Conservation (phyloP, 2,113 vertebrate species). For the Haliaeetus leucogaster region DNA sequence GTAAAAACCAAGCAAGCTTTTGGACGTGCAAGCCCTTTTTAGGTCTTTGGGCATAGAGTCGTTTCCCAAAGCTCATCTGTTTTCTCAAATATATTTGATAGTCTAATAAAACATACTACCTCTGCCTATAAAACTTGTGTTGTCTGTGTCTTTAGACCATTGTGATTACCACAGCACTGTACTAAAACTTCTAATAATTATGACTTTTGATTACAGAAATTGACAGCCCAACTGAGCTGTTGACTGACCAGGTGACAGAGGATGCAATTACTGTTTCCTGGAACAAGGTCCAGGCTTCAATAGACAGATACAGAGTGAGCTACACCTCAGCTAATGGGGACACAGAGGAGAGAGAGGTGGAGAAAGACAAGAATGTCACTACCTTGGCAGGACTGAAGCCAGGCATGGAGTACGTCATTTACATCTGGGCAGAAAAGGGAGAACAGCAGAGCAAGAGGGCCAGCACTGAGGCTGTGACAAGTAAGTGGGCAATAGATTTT, state of each 20-base stretch:
- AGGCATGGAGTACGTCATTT: constrained; percentile 69
- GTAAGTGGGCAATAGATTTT: constrained; percentile 34
- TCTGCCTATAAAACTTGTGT: background rate
- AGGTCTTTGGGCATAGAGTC: background rate
- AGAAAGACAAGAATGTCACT: constrained; percentile 66
- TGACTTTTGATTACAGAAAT: constrained; percentile 21
- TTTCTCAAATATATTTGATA: background rate
- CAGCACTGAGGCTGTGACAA: constrained; percentile 70
- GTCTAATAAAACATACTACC: background rate
- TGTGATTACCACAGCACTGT: background rate
- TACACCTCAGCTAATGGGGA: constrained; percentile 76
- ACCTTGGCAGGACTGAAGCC: constrained; percentile 73
- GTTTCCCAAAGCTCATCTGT: background rate
- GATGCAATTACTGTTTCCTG: constrained; percentile 77
- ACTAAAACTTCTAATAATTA: background rate
- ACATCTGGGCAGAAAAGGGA: constrained; percentile 79
- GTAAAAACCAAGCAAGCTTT: background rate
- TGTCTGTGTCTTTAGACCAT: background rate
- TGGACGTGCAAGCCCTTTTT: background rate
- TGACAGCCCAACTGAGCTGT: constrained; percentile 68
- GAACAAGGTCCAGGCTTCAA: constrained; percentile 73
- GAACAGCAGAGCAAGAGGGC: constrained; percentile 70
- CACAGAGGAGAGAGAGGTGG: constrained; percentile 65
- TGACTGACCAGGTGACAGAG: constrained; percentile 75
- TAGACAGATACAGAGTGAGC: constrained; percentile 79